Evolutionary conservation across 2,888 invertebrate species (phyloP), one percentile per base, ranked within the genome.

Genomic region (Venustoraphidia nigricollis): DNA sequence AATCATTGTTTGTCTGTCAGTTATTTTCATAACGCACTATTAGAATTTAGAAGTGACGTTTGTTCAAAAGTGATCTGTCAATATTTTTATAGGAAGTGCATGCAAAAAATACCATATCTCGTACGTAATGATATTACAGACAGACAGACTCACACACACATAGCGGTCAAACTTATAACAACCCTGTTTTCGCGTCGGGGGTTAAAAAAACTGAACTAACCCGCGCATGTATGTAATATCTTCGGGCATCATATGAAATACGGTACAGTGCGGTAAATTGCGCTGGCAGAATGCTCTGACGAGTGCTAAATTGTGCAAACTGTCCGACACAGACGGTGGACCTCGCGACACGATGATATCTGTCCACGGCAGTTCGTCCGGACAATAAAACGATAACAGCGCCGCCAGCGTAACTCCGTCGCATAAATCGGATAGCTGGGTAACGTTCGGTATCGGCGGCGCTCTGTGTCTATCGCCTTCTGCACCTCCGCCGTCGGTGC

Each of bases 181-280:
- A n/a, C n/a, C n/a, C n/a, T n/a, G n/a, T n/a, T n/a, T n/a, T n/a
- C n/a, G n/a, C n/a, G n/a, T n/a, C n/a, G n/a, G n/a, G n/a, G n/a
- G n/a, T n/a, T n/a, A 17, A 17, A 17, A 17, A 2, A 17, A 17
- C 17, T 17, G 44, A 13, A 65, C 70, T 67, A 63, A 87, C 84
- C 90, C 89, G 66, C 90, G 77, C 80, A 92, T 86, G 63, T 92
- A 94, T 38, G 93, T 86, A 56, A 95, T 82, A 67, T 96, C 95
- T 67, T 95, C 94, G n/a, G 91, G 88, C 68, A 84, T 79, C 78
- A 95, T 84, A 67, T 93, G 92, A 73, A 92, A 93, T 64, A 90
- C 84, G 61, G 86, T 81, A 64, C 84, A 82, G 6, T 27, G 27
- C 59, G 93, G 91, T 66, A 94, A 76, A 66, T 84, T 79, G 61